Percentiles rank a stretch among this genome's conserved stretches.
Conservation (phyloP, 2,888 invertebrate genomes). For the Xanthorhoe designata region DNA sequence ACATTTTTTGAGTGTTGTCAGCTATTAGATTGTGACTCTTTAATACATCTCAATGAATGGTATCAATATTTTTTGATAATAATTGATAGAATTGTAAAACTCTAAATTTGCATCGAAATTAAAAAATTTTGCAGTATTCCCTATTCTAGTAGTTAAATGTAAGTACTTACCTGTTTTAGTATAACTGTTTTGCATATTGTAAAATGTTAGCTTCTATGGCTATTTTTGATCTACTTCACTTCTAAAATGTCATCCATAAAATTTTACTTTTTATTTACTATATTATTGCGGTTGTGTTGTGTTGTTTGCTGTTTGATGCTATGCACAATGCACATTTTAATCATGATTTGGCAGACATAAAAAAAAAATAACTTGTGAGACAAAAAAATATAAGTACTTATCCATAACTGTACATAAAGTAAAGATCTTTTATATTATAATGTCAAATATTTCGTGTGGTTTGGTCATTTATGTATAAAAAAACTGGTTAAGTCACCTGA, state of each 20-base stretch:
- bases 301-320: background rate
- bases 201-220: slow-evolving; percentile 6
- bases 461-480: too few relatives aligned
- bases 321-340: background rate
- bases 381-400: too few relatives aligned
- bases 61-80: too few relatives aligned
- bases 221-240: background rate
- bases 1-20: too few relatives aligned
- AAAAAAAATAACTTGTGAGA: background rate
- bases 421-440: too few relatives aligned
- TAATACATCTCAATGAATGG: too few relatives aligned
- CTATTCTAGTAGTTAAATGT: background rate
- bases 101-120: background rate
- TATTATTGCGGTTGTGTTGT: background rate
- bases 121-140: background rate
- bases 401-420: too few relatives aligned
- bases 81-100: background rate
- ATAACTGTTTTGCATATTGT: background rate
- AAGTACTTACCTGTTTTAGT: background rate
- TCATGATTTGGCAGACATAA: background rate
- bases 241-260: background rate
- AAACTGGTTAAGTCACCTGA: too few relatives aligned
- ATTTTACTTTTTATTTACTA: background rate
- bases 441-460: too few relatives aligned
- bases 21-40: too few relatives aligned